Conservation (phyloP, 2,888 invertebrate species). For the Schrankia costaestrigalis region DNA sequence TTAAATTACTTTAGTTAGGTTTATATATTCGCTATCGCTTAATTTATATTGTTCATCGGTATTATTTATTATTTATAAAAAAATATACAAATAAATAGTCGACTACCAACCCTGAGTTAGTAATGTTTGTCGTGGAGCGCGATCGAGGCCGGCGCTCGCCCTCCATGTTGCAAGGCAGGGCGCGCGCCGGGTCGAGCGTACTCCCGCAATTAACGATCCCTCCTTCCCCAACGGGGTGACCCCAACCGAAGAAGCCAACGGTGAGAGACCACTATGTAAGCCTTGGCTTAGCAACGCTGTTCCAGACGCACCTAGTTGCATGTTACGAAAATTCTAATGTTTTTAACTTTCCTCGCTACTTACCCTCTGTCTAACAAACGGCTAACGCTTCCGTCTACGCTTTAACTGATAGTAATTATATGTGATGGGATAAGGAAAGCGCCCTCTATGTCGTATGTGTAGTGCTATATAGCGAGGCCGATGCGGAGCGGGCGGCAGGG, state of each 20-base stretch:
- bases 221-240: constrained; percentile 63
- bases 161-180: constrained; percentile 38
- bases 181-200: constrained; percentile 54
- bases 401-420: constrained; percentile 65
- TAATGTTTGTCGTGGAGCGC: constrained; percentile 54
- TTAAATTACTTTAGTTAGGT: constrained; percentile 77
- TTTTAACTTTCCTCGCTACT: constrained; percentile 72
- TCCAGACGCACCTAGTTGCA: constrained; percentile 73
- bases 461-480: constrained; percentile 65
- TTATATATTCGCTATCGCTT: constrained; percentile 79
- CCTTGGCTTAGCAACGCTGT: constrained; percentile 75
- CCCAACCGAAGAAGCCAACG: constrained; percentile 72
- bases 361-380: constrained; percentile 61
- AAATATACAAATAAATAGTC: constrained; percentile 68
- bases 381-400: constrained; percentile 74
- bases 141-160: constrained; percentile 50
- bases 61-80: constrained; percentile 70
- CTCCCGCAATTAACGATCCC: constrained; percentile 50
- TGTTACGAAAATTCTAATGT: constrained; percentile 58
- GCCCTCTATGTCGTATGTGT: constrained; percentile 81
- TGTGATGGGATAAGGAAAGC: constrained; percentile 89
- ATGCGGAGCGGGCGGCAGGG: constrained; percentile 78
- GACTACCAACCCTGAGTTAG: constrained; percentile 71
- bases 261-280: constrained; percentile 77
- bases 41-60: constrained; percentile 79